Percentiles rank a stretch among this genome's conserved stretches.
Evolutionary conservation across 2,113 vertebrate species (phyloP).

Genomic region (Spea bombifrons): DNA sequence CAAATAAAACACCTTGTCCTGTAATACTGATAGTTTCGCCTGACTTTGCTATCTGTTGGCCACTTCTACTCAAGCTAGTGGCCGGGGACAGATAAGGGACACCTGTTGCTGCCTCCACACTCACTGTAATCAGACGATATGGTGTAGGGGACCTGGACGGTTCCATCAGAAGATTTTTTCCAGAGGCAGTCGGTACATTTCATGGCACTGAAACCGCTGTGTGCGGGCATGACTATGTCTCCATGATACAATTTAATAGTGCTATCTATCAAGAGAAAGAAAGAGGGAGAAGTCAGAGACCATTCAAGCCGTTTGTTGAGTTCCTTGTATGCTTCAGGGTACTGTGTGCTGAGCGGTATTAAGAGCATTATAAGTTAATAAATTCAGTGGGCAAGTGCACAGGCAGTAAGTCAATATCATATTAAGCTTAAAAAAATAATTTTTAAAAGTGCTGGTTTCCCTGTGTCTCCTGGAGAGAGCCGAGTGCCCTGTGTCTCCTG

Average conservation of each 20-base stretch:
- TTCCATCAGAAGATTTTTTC: slow-evolving; percentile 59
- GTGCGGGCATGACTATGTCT: slow-evolving; percentile 52
- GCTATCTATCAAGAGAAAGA: not conserved
- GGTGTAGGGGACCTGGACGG: slow-evolving; percentile 58
- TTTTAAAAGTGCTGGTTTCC: no score
- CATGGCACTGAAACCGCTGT: slow-evolving; percentile 46
- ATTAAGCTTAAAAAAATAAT: no score
- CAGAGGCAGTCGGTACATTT: slow-evolving; percentile 59
- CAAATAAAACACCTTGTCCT: not conserved
- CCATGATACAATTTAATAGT: slow-evolving; percentile 50
- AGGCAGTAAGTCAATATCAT: no score
- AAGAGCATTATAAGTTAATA: no score
- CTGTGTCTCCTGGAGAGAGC: no score
- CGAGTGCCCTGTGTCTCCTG: no score
- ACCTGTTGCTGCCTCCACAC: slow-evolving; percentile 31
- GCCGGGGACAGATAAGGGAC: not conserved
- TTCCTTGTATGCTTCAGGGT: not conserved
- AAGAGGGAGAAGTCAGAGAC: not conserved
- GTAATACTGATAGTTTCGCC: not conserved
- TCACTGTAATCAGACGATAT: slow-evolving; percentile 63
- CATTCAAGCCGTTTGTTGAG: not conserved
- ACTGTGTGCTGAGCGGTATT: no score
- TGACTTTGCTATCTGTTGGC: not conserved
- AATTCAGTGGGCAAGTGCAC: no score
- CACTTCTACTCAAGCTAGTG: not conserved